phyloP scores from a whole-genome alignment of 1,140 invertebrate genomes.

The Parapsyche elsis region DNA sequence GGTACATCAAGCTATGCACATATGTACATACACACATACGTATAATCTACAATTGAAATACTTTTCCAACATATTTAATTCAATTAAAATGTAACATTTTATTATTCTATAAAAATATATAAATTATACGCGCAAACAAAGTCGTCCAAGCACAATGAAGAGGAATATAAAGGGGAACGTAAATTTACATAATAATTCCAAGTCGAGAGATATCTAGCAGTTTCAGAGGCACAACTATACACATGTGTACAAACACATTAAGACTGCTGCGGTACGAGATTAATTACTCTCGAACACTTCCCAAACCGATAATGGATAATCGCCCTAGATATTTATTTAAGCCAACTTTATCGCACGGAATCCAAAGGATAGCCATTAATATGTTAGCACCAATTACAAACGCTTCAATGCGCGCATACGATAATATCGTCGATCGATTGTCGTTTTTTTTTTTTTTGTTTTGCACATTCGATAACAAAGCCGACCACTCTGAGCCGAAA shows the following conservation, averaged over 20 bases:
- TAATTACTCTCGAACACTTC: background rate
- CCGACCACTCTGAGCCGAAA: background rate
- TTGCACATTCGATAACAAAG: too few species aligned
- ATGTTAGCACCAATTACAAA: too few species aligned
- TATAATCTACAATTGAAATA: background rate
- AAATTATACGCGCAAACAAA: constrained; percentile 2
- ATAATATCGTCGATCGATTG: too few species aligned
- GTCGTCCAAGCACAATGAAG: background rate
- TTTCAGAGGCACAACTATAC: background rate
- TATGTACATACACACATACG: background rate
- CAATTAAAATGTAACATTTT: too few species aligned
- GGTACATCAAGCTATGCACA: background rate
- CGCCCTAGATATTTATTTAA: background rate
- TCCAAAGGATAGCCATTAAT: too few species aligned
- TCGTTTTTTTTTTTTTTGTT: too few species aligned
- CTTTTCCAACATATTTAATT: too few species aligned
- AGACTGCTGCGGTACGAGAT: background rate
- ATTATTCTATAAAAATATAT: too few species aligned
- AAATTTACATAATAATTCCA: constrained; percentile 24
- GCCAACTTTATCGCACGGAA: too few species aligned
- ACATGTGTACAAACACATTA: too few species aligned
- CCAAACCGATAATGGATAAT: constrained; percentile 11
- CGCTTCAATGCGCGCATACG: too few species aligned
- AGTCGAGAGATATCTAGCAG: constrained; percentile 8
- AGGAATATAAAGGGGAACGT: background rate